Percentiles rank a stretch among this genome's conserved stretches.
Evolutionary conservation across 2,888 invertebrate genomes (phyloP).

Genomic region (Argynnis bischoffii): DNA sequence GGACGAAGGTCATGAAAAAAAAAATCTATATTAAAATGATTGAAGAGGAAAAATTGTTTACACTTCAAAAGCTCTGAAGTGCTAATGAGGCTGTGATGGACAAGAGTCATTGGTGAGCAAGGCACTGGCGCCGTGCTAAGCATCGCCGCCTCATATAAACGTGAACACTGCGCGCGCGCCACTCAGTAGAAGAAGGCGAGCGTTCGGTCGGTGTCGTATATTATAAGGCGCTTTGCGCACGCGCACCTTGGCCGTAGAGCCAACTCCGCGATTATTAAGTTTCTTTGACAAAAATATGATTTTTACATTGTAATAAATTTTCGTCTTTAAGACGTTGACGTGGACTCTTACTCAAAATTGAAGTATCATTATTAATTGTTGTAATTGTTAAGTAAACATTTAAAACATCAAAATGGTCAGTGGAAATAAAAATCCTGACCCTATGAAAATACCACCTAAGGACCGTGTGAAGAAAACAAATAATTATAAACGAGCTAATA

Average conservation of each 20-base stretch:
- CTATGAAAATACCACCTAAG: constrained; percentile 72
- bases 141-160: constrained; percentile 49
- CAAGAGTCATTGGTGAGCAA: constrained; percentile 38
- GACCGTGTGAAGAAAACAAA: constrained; percentile 76
- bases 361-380: constrained; percentile 10
- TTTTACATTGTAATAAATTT: constrained; percentile 51
- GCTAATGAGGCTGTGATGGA: constrained; percentile 45
- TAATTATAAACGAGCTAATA: constrained; percentile 71
- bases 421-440: constrained; percentile 72
- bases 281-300: constrained; percentile 56
- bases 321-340: constrained; percentile 45
- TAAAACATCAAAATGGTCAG: constrained; percentile 69
- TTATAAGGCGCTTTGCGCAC: constrained; percentile 61
- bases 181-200: constrained; percentile 68
- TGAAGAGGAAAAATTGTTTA: constrained; percentile 37
- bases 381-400: constrained; percentile 27
- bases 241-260: constrained; percentile 56
- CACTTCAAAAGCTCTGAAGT: constrained; percentile 41
- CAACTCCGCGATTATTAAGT: constrained; percentile 50
- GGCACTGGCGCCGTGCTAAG: constrained; percentile 41
- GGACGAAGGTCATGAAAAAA: too few relatives aligned
- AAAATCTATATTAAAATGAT: constrained; percentile 1
- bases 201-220: constrained; percentile 62
- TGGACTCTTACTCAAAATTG: constrained; percentile 41
- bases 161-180: constrained; percentile 58